phyloP scores from a whole-genome alignment of 1,140 invertebrate genomes.

The Latrodectus geometricus region DNA sequence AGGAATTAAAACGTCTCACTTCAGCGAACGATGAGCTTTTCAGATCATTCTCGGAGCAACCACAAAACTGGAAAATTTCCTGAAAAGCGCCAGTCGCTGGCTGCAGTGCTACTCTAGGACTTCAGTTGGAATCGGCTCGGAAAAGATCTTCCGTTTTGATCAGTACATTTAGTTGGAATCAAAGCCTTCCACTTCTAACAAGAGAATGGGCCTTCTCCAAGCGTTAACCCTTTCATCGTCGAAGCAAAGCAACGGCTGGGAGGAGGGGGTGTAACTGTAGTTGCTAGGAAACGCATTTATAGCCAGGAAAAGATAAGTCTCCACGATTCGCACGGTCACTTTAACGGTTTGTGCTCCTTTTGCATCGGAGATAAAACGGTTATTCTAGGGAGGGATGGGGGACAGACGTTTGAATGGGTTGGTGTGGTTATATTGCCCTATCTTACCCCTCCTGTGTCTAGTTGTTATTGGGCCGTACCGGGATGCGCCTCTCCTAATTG shows the following conservation, averaged over 20 bases:
- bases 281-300: conserved; percentile 48
- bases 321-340: conserved; percentile 17
- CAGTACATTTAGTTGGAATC: conserved; percentile 48
- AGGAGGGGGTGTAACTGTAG: neutral
- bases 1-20: neutral
- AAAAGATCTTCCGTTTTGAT: neutral
- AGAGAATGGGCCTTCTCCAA: neutral
- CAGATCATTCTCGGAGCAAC: neutral
- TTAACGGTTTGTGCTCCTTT: conserved; percentile 9
- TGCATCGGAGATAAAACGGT: conserved; percentile 44
- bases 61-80: neutral
- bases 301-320: conserved; percentile 25
- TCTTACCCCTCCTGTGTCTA: neutral
- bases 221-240: conserved; percentile 21
- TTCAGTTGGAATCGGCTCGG: neutral
- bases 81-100: no score
- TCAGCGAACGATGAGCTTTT: neutral
- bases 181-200: conserved; percentile 33
- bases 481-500: conserved; percentile 28
- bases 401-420: conserved; percentile 3
- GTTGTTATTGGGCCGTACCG: neutral
- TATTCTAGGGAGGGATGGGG: neutral
- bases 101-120: no score
- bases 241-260: neutral
- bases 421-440: conserved; percentile 14